Evolutionary conservation across 2,888 invertebrate genomes (phyloP).

Genomic region (Creontiades dilutus): DNA sequence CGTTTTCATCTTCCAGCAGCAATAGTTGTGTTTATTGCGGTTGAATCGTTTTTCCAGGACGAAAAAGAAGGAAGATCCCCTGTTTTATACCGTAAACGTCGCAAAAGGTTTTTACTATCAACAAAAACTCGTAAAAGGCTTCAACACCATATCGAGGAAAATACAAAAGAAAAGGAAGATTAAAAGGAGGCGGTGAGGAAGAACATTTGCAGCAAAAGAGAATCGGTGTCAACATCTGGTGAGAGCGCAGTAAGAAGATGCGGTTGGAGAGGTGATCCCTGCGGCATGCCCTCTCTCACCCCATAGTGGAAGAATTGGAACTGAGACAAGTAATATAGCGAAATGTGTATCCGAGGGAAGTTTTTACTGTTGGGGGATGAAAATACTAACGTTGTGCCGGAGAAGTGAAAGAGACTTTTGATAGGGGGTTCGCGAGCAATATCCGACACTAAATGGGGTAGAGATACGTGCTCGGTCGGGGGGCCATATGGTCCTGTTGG

Average conservation of each 20-base stretch:
- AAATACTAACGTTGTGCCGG: conserved; percentile 8
- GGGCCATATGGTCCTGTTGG: background rate
- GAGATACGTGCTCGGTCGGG: background rate
- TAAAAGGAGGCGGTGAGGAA: background rate
- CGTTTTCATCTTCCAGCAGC: background rate
- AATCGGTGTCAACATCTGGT: conserved; percentile 20
- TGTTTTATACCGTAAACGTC: background rate
- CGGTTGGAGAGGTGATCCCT: background rate
- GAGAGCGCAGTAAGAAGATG: conserved; percentile 15
- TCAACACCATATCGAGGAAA: conserved; percentile 10
- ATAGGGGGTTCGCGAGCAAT: conserved; percentile 1
- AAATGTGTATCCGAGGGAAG: conserved; percentile 14
- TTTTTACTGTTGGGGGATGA: conserved; percentile 14
- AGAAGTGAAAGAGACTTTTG: conserved; percentile 14
- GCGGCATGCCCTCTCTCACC: background rate
- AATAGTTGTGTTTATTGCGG: conserved; percentile 18
- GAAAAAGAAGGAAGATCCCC: background rate
- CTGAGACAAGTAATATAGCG: conserved; percentile 32
- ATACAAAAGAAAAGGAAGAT: conserved; percentile 1
- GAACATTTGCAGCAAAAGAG: conserved; percentile 6
- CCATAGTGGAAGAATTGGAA: background rate
- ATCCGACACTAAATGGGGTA: background rate
- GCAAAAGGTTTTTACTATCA: conserved; percentile 23
- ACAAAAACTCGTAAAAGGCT: background rate
- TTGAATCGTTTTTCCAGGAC: background rate